These are phyloP conservation scores for Forbesichthys agassizii DNA, from an alignment of 2,113 vertebrate genomes.

Conservation along the genomic window DNA sequence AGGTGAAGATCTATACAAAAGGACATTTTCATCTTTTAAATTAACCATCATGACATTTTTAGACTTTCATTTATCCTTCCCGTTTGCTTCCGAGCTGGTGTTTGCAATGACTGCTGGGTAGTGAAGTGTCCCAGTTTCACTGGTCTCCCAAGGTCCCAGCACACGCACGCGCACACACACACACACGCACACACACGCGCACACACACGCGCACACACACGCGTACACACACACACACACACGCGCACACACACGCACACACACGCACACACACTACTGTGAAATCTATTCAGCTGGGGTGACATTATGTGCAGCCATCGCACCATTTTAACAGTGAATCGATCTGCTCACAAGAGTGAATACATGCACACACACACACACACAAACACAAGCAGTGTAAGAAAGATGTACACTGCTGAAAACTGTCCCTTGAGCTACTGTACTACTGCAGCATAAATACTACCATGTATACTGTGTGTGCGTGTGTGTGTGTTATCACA, in stretches of 20 bases:
- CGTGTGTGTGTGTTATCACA: conserved; percentile 35
- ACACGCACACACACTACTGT: conserved; percentile 1
- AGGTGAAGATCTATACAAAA: neutral
- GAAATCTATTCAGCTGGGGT: neutral
- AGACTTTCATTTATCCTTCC: conserved; percentile 13
- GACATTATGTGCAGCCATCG: conserved; percentile 7
- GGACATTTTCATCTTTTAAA: neutral
- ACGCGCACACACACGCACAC: conserved; percentile 4
- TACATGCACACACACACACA: conserved; percentile 19
- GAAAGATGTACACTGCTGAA: neutral
- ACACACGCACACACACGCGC: conserved; percentile 28
- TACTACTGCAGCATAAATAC: too few relatives aligned
- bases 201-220: neutral
- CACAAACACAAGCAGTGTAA: neutral
- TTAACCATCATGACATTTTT: conserved; percentile 12
- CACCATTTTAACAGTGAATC: conserved; percentile 17
- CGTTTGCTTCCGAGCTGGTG: conserved; percentile 27
- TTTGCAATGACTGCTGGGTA: conserved; percentile 40
- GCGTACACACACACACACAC: conserved; percentile 12
- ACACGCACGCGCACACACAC: conserved; percentile 41
- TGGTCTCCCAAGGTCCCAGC: conserved; percentile 22
- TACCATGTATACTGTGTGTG: too few relatives aligned
- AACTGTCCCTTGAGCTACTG: neutral
- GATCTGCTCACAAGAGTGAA: neutral
- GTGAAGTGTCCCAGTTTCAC: conserved; percentile 59